phyloP scores from a whole-genome alignment of 2,888 invertebrate species.

The Eledone cirrhosa region DNA sequence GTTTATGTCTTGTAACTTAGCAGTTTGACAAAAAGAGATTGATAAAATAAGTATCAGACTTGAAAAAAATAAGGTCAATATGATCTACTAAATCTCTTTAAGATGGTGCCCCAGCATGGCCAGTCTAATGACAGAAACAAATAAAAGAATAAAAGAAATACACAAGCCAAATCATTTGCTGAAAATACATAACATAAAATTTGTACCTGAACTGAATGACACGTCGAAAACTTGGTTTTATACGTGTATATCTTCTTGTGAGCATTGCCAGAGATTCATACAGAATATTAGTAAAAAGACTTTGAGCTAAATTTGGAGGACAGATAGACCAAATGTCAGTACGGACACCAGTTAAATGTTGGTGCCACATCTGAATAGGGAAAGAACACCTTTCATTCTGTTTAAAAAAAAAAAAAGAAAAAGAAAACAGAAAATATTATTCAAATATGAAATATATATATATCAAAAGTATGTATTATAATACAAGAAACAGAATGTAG shows the following conservation, averaged over 20 bases:
- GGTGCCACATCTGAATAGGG: slow-evolving; percentile 64
- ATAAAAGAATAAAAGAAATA: too few species aligned
- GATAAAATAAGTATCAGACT: too few species aligned
- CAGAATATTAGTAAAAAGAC: slow-evolving; percentile 52
- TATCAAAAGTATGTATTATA: too few species aligned
- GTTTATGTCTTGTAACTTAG: too few species aligned
- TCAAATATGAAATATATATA: too few species aligned
- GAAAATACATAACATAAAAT: neutral
- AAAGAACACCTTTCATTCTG: slow-evolving; percentile 65
- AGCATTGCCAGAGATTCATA: slow-evolving; percentile 59
- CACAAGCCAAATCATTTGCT: too few species aligned
- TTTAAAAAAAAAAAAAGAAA: slow-evolving; percentile 25
- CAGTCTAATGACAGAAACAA: too few species aligned
- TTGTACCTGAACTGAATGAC: slow-evolving; percentile 58
- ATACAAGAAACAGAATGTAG: too few species aligned
- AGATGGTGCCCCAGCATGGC: too few species aligned
- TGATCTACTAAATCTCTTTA: too few species aligned
- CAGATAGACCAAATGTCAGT: slow-evolving; percentile 61
- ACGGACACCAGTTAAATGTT: slow-evolving; percentile 55
- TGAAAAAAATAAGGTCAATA: too few species aligned
- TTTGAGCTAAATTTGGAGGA: slow-evolving; percentile 60
- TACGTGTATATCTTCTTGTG: slow-evolving; percentile 55
- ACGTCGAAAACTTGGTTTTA: slow-evolving; percentile 58
- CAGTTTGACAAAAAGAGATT: too few species aligned
- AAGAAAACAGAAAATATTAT: neutral